Percentiles rank a stretch among this genome's conserved stretches.
These are phyloP conservation scores for Typhlichthys subterraneus DNA, from an alignment of 2,797 vertebrate species.

Conservation along the genomic window DNA sequence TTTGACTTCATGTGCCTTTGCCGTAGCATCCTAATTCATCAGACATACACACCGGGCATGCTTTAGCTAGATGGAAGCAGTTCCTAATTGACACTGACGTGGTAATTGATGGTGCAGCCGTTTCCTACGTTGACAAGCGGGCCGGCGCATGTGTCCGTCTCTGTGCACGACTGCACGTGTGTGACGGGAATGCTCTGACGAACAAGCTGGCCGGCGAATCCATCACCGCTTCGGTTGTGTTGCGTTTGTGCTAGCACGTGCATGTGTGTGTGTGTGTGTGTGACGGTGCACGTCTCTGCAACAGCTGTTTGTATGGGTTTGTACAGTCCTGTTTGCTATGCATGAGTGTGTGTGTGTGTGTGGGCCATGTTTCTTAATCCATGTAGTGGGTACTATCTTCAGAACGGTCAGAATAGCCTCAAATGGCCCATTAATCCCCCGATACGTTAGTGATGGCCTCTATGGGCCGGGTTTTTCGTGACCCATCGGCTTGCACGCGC, in stretches of 20 bases:
- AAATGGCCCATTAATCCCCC: too few species aligned
- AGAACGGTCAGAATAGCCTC: conserved; percentile 45
- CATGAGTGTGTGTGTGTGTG: neutral
- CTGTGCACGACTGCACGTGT: conserved; percentile 12
- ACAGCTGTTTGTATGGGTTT: neutral
- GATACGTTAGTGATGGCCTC: too few species aligned
- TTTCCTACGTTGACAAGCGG: conserved; percentile 19
- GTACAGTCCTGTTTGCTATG: conserved; percentile 3
- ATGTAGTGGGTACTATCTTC: conserved; percentile 34
- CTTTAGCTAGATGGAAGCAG: conserved; percentile 21
- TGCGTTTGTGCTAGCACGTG: too few species aligned
- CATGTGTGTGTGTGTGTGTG: neutral
- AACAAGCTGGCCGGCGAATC: neutral
- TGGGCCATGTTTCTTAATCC: conserved; percentile 34
- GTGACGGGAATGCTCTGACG: conserved; percentile 2
- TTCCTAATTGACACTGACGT: conserved; percentile 23
- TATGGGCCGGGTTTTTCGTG: too few species aligned
- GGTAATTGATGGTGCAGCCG: conserved; percentile 18
- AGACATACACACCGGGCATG: conserved; percentile 19
- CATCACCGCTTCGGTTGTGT: neutral
- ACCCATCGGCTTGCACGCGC: too few species aligned
- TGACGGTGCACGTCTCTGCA: neutral
- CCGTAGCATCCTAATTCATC: conserved; percentile 33
- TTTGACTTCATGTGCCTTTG: conserved; percentile 21
- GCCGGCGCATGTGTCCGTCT: conserved; percentile 5